Conservation (phyloP, 2,797 vertebrate genomes). For the Cyprinodon diabolis region DNA sequence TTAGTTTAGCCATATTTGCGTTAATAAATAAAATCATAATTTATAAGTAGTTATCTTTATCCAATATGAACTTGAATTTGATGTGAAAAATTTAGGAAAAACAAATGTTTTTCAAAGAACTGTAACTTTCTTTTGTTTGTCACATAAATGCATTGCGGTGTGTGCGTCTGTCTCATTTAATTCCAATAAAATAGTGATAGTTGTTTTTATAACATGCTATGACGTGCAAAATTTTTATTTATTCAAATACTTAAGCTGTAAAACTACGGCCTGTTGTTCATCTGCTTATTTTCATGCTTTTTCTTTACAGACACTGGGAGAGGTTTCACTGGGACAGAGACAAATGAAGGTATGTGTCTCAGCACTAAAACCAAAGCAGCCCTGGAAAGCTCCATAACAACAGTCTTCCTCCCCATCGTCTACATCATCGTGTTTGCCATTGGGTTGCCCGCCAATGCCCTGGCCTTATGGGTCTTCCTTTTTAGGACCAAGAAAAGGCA, state of each 20-base stretch:
- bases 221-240: background rate
- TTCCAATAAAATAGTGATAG: background rate
- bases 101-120: too few relatives aligned
- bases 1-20: background rate
- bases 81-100: background rate
- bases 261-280: background rate
- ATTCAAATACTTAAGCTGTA: background rate
- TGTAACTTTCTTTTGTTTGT: too few relatives aligned
- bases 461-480: conserved; percentile 87
- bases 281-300: conserved; percentile 14
- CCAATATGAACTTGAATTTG: background rate
- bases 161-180: background rate
- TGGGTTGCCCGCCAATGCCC: conserved; percentile 86
- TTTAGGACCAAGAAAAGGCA: conserved; percentile 88
- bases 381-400: conserved; percentile 85
- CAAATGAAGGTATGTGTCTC: conserved; percentile 50
- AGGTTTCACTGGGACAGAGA: conserved; percentile 77
- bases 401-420: conserved; percentile 87
- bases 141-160: background rate
- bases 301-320: conserved; percentile 16
- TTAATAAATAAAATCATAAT: background rate
- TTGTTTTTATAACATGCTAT: too few relatives aligned
- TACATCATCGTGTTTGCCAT: conserved; percentile 86
- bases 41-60: background rate
- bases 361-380: conserved; percentile 44